Conservation (phyloP, 2,797 vertebrate genomes). For the Eurystomus glaucurus region DNA sequence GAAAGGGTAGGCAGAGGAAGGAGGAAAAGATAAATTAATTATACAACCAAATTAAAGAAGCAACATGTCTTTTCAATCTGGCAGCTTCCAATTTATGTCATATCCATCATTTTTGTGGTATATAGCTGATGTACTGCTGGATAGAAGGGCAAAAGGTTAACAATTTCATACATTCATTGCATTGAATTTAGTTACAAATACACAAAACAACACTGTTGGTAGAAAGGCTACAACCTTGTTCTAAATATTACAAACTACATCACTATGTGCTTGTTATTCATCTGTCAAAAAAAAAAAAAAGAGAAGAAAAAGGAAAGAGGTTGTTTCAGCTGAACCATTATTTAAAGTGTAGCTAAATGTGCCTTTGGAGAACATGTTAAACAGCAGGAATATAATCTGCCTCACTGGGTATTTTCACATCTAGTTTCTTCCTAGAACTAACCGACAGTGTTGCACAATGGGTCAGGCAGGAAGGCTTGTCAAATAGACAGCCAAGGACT, state of each 20-base stretch:
- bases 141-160: not conserved
- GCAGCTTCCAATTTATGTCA: not conserved
- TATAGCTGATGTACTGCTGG: not conserved
- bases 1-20: not conserved
- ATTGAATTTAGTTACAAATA: not conserved
- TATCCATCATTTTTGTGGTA: not conserved
- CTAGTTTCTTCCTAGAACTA: not conserved
- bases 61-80: not conserved
- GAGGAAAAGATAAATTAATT: not conserved
- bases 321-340: not conserved
- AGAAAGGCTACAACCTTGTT: not conserved
- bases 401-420: not conserved
- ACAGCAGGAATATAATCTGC: not conserved
- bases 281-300: not conserved
- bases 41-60: not conserved
- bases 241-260: not conserved
- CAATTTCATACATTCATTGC: not conserved
- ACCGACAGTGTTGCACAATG: not conserved
- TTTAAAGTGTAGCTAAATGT: not conserved
- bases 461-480: not conserved
- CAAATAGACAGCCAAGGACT: not conserved
- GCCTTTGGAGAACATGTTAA: not conserved
- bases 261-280: not conserved
- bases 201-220: not conserved
- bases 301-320: not conserved